Percentiles rank a stretch among this genome's conserved stretches.
Evolutionary conservation across 2,888 invertebrate genomes (phyloP).

Genomic region (Cabera pusaria): DNA sequence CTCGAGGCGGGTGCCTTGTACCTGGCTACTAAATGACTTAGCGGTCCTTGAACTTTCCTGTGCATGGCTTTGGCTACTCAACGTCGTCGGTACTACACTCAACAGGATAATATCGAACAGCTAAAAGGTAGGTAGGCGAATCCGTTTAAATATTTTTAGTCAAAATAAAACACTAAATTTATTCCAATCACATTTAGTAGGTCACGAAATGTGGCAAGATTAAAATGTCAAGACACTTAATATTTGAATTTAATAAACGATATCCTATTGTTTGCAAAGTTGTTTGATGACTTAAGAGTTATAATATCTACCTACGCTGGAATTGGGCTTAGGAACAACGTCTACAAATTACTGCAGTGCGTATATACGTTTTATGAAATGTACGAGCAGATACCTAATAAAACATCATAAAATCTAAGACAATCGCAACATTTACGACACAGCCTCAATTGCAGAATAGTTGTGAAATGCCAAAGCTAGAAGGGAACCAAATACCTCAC

Average conservation of each 20-base stretch:
- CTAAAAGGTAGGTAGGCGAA: no score
- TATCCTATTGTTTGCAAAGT: slow-evolving; percentile 19
- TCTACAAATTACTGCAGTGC: background rate
- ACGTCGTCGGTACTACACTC: slow-evolving; percentile 45
- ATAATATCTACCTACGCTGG: slow-evolving; percentile 5
- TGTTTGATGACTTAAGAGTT: slow-evolving; percentile 3
- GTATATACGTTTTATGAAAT: slow-evolving; percentile 3
- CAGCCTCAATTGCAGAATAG: slow-evolving; percentile 34
- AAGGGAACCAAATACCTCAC: slow-evolving; percentile 54
- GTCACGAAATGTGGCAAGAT: slow-evolving; percentile 28
- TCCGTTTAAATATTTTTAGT: no score
- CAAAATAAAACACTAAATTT: slow-evolving; percentile 18
- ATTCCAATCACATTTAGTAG: slow-evolving; percentile 28
- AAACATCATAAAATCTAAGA: slow-evolving; percentile 20
- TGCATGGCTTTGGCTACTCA: slow-evolving; percentile 35
- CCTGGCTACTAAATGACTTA: slow-evolving; percentile 63
- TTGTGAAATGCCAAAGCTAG: slow-evolving; percentile 58
- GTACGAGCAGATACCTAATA: background rate
- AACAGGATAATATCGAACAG: slow-evolving; percentile 38
- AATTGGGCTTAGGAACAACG: slow-evolving; percentile 6
- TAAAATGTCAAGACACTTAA: slow-evolving; percentile 27
- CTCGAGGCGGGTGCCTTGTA: slow-evolving; percentile 53
- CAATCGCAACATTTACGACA: slow-evolving; percentile 43
- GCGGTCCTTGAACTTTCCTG: slow-evolving; percentile 61
- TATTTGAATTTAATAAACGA: slow-evolving; percentile 13